Evolutionary conservation across 2,888 invertebrate genomes (phyloP), one percentile per base, ranked within the genome.

Genomic region (Drosophila neotestacea): DNA sequence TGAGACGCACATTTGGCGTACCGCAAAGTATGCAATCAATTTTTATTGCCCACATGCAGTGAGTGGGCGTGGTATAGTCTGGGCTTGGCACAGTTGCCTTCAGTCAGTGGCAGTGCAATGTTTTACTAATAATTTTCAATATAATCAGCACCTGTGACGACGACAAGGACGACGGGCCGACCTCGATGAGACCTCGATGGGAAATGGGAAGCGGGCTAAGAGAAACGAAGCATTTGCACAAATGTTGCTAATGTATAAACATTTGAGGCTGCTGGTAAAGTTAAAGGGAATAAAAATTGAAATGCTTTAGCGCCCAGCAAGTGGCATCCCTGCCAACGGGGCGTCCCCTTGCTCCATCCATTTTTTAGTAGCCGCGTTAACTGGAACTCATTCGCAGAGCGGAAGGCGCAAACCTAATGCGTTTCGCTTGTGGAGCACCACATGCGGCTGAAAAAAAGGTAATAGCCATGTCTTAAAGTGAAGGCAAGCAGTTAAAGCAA

Each of bases 221-320:
- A 30, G 16, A 32, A 52, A 42, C 46, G 59, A 50, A 22, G 61
- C 79, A 76, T 72, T 79, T 67, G 70, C 83, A 76, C 87, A 85
- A 87, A 87, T 87, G 85, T 70, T 85, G 74, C 88, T 85, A 85
- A 85, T 88, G 85, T 88, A 88, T 69, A 85, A 85, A 81, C 88
- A 85, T 85, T 85, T 88, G 67, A 69, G 73, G 67, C 67, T 51
- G 52, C 60, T 46, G 52, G 60, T 54, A 73, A 48, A 50, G 70
- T 69, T 58, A 39, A 71, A 51, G 56, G 52, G 71, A 77, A 81
- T 73, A 77, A 79, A 79, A 80, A 71, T 71, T 72, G 65, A 81
- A 83, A 77, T 81, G 70, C 70, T 65, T 67, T 50, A 58, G 68
- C 63, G 11, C 58, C 27, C 66, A 74, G 58, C 50, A 63, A 56